A percentile compares a stretch with the other conserved stretches of the same genome.
phyloP scores from a whole-genome alignment of 2,113 vertebrate genomes.

The Thymallus thymallus region DNA sequence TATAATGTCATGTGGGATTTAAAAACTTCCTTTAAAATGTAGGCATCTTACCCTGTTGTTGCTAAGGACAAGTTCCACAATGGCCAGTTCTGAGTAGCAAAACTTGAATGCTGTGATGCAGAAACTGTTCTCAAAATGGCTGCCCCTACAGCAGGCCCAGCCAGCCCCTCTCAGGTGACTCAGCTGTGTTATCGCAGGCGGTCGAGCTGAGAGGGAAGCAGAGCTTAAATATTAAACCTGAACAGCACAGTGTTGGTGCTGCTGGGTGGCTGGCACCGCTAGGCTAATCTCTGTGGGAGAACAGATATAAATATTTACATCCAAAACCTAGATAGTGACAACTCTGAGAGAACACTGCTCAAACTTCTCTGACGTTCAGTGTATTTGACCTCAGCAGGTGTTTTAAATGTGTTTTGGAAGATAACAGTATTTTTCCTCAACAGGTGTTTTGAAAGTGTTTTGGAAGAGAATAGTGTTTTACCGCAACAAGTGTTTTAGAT shows the following conservation, averaged over 20 bases:
- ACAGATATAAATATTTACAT: slow-evolving; percentile 15
- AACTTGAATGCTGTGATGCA: not conserved
- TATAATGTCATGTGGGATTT: too few species aligned
- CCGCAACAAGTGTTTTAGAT: not conserved
- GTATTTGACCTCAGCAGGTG: not conserved
- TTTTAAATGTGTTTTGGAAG: not conserved
- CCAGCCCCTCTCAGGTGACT: slow-evolving; percentile 53
- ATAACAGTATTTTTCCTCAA: slow-evolving; percentile 1
- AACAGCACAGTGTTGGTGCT: slow-evolving; percentile 27
- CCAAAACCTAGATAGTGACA: slow-evolving; percentile 18
- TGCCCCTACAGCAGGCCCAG: slow-evolving; percentile 20
- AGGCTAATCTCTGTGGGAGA: slow-evolving; percentile 44
- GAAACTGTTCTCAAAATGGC: slow-evolving; percentile 51
- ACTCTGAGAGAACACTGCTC: not conserved
- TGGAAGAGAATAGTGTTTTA: slow-evolving; percentile 11
- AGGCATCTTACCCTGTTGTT: slow-evolving; percentile 28
- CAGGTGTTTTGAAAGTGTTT: slow-evolving; percentile 49
- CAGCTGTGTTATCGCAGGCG: slow-evolving; percentile 25
- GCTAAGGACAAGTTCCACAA: not conserved
- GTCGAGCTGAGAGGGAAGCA: slow-evolving; percentile 26
- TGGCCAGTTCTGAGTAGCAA: not conserved
- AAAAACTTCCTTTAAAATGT: not conserved
- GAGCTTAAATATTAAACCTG: slow-evolving; percentile 71
- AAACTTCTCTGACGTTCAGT: not conserved
- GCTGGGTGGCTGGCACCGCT: slow-evolving; percentile 35